A percentile compares a stretch with the other conserved stretches of the same genome.
Conservation (phyloP, 2,888 invertebrate species). For the Glaucopsyche alexis region DNA sequence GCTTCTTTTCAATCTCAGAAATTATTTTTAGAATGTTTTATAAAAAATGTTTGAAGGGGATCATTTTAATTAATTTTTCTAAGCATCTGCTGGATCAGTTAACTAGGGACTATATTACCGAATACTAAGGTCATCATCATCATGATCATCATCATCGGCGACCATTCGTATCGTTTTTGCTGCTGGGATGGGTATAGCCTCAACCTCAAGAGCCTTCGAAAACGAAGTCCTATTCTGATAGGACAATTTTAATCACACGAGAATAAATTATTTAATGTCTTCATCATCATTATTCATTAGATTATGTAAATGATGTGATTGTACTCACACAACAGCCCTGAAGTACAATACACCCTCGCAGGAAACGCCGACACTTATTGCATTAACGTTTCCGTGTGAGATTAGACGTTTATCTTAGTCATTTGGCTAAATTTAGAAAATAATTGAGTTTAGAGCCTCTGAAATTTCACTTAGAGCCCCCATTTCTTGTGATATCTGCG, state of each 20-base stretch:
- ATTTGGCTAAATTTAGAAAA: conserved; percentile 8
- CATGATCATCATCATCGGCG: too few relatives aligned
- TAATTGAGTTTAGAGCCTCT: conserved; percentile 4
- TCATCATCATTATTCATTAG: conserved; percentile 8
- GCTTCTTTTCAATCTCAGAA: background rate
- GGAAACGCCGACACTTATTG: conserved; percentile 22
- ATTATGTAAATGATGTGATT: conserved; percentile 19
- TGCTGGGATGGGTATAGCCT: too few relatives aligned
- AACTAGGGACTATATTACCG: too few relatives aligned
- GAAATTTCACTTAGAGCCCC: background rate
- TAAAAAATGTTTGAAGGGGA: background rate
- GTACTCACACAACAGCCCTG: conserved; percentile 7
- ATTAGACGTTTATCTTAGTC: background rate
- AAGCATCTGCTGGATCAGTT: background rate
- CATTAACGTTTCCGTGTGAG: conserved; percentile 24
- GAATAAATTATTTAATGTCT: background rate
- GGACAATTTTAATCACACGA: too few relatives aligned
- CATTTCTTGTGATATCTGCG: background rate
- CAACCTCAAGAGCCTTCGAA: too few relatives aligned
- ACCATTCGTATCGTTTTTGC: background rate
- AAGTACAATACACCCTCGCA: conserved; percentile 26
- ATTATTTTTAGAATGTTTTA: background rate
- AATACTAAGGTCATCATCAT: too few relatives aligned
- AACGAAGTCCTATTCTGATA: too few relatives aligned
- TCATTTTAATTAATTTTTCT: background rate